Base-by-base conservation (phyloP, 2,888 invertebrate genomes). In the Euzophera pinguis region DNA sequence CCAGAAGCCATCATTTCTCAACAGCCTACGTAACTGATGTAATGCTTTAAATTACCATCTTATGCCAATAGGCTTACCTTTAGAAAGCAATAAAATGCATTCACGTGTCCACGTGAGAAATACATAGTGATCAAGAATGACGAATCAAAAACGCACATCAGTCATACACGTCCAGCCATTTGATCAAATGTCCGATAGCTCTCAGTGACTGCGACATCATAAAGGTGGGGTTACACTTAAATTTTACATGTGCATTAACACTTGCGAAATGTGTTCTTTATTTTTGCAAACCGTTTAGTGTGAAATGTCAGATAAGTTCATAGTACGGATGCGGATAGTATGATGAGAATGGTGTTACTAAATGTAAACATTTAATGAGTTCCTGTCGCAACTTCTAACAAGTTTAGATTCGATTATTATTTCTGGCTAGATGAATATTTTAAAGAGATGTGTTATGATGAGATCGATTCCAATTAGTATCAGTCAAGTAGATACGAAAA, bases 241-340 rank as follows among this genome's bases (percentile, higher is more conserved):
- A 35, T 35, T 16, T 47, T 17, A 39, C 29, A 38, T 10, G 12
- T 29, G 38, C 48, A 37, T 39, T 49, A 50, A 50, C 49, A 50
- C 49, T 50, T 50, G 32, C 39, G 49, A 50, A 50, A 50, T 50
- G 9, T 10, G 13, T 29, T 39, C 38, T 50, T 49, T 39, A 39
- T 45, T 45, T 45, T 45, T 29, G 32, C 29, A 32, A 32, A 39
- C 39, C 49, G 39, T 32, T 50, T 32, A 39, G 37, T 48, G 38
- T 38, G 29, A 50, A 50, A 50, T 50, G 49, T 41, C 49, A 50
- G 48, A 38, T 35, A 38, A 13, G 39, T 41, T 29, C 7, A 7
- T n/a, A 27, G 29, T 41, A 34, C 13, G 29, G 13, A 45, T 45
- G 22, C 5, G 22, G 3, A 34, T 32, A 16, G 32, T 29, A 45